phyloP scores from a whole-genome alignment of 2,113 vertebrate species.

The Leptosomus discolor region DNA sequence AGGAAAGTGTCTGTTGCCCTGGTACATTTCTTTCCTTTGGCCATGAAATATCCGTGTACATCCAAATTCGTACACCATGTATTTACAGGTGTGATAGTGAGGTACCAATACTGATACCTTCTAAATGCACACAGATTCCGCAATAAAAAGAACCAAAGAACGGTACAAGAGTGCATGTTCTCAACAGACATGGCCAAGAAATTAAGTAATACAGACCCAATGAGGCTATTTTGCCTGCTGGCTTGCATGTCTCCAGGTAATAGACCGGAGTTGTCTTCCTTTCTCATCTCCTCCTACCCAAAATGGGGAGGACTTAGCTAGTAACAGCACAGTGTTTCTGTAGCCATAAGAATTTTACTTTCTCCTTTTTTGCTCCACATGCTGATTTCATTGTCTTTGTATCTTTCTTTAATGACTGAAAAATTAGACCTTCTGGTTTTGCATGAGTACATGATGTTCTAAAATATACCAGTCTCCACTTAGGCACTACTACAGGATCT shows the following conservation, averaged over 20 bases:
- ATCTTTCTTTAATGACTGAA: not conserved
- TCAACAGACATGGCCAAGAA: not conserved
- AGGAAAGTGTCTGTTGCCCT: not conserved
- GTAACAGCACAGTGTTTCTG: not conserved
- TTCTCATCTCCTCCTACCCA: not conserved
- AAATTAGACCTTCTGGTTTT: not conserved
- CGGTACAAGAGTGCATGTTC: rapidly evolving
- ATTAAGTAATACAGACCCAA: not conserved
- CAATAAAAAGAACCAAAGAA: not conserved
- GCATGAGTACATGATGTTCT: not conserved
- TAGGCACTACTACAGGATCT: not conserved
- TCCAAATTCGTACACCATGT: no score
- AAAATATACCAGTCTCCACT: not conserved
- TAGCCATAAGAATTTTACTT: not conserved
- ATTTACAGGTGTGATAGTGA: not conserved
- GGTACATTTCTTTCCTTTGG: not conserved
- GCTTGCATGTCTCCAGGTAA: not conserved
- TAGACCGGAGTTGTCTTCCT: not conserved
- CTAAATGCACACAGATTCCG: not conserved
- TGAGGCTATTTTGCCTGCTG: not conserved
- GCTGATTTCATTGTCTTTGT: not conserved
- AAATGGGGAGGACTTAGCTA: not conserved
- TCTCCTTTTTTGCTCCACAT: not conserved
- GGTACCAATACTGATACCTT: not conserved
- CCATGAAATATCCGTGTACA: not conserved